Evolutionary conservation across 2,888 invertebrate genomes (phyloP).

Genomic region (Cataglyphis cursor): DNA sequence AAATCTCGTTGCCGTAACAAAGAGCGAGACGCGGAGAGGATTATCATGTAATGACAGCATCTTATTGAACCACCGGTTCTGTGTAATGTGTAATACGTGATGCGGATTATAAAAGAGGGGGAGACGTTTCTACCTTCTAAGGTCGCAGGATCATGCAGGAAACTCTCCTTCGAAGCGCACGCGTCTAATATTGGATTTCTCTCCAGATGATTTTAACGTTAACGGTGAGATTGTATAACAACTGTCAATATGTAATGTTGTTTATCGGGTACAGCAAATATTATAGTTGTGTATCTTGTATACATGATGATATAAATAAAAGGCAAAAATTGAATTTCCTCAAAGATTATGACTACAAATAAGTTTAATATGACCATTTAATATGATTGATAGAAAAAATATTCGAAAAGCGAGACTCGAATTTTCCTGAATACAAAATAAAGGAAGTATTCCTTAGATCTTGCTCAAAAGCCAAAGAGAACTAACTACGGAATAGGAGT

Average conservation of each 20-base stretch:
- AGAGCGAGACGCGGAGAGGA: constrained; percentile 65
- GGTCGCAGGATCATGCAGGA: constrained; percentile 74
- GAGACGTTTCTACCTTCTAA: constrained; percentile 70
- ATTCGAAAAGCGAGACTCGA: not conserved
- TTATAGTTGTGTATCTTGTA: not conserved
- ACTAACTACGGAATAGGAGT: not conserved
- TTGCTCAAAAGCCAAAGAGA: not conserved
- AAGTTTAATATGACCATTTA: too few species aligned
- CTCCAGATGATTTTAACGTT: constrained; percentile 9
- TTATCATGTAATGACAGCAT: constrained; percentile 74
- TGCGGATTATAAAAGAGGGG: constrained; percentile 79
- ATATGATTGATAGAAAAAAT: not conserved
- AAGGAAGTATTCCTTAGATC: not conserved
- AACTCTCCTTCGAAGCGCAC: not conserved
- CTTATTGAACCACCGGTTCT: constrained; percentile 67
- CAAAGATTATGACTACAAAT: not conserved
- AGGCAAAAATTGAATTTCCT: constrained; percentile 6
- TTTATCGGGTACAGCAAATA: constrained; percentile 8
- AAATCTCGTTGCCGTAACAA: constrained; percentile 69
- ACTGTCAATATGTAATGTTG: not conserved
- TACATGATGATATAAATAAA: not conserved
- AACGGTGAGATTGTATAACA: constrained; percentile 1
- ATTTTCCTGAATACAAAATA: not conserved
- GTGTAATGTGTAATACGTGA: constrained; percentile 75
- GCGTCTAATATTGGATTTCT: constrained; percentile 14